Evolutionary conservation across 2,797 vertebrate genomes (phyloP).

Genomic region (Enteromius paludinosus): DNA sequence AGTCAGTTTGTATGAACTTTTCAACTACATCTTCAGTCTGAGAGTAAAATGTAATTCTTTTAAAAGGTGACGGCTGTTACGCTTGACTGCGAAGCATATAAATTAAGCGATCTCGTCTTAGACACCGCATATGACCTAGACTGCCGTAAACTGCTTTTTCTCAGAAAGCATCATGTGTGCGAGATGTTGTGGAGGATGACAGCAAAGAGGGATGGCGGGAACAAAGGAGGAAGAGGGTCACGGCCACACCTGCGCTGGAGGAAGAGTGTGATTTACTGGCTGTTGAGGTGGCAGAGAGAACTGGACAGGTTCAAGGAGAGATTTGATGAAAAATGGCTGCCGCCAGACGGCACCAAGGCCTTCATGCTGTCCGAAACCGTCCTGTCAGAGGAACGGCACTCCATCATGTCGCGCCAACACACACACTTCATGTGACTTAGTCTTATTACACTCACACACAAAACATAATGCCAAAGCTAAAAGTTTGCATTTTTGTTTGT

Average conservation of each 20-base stretch:
- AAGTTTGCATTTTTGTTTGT: not conserved
- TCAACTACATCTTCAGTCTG: conserved; percentile 13
- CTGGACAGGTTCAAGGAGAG: conserved; percentile 85
- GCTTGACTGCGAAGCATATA: not conserved
- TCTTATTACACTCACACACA: conserved; percentile 33
- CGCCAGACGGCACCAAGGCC: conserved; percentile 76
- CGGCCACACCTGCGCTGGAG: conserved; percentile 71
- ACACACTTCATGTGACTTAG: not conserved
- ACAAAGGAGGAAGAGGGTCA: conserved; percentile 34
- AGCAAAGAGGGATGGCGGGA: conserved; percentile 28
- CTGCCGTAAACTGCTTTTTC: not conserved
- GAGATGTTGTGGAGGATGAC: conserved; percentile 11
- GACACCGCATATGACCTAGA: not conserved
- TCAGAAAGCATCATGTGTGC: not conserved
- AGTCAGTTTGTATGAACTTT: conserved; percentile 23
- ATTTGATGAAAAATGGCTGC: conserved; percentile 85
- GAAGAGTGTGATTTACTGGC: conserved; percentile 83
- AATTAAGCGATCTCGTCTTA: not conserved
- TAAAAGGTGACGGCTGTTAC: conserved; percentile 17
- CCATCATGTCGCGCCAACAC: conserved; percentile 44
- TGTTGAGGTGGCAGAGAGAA: conserved; percentile 67
- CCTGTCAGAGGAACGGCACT: conserved; percentile 65
- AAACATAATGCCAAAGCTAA: not conserved
- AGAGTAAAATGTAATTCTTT: not conserved
- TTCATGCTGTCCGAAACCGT: conserved; percentile 61